phyloP scores from a whole-genome alignment of 2,113 vertebrate genomes.

The Forbesichthys papilliferus region DNA sequence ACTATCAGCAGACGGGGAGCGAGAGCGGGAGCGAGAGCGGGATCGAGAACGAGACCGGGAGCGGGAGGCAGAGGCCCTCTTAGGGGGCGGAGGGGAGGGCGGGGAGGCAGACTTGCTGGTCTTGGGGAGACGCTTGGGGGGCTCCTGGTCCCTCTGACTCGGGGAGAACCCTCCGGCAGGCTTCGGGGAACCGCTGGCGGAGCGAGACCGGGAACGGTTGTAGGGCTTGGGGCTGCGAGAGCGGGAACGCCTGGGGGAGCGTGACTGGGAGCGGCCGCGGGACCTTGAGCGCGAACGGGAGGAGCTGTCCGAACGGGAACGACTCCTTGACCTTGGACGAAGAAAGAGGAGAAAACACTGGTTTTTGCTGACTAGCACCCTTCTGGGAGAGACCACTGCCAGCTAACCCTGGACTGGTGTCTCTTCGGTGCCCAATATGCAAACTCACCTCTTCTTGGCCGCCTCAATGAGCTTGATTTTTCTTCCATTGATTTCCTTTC shows the following conservation, averaged over 20 bases:
- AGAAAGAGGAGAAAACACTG: background rate
- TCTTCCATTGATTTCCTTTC: slow-evolving; percentile 97
- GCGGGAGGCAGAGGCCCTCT: slow-evolving; percentile 71
- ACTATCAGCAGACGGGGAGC: slow-evolving; percentile 87
- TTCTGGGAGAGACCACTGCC: too few species aligned
- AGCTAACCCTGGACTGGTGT: background rate
- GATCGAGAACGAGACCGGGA: slow-evolving; percentile 73
- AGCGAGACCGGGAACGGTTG: slow-evolving; percentile 80
- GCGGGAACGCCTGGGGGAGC: slow-evolving; percentile 84
- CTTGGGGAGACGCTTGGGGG: slow-evolving; percentile 83
- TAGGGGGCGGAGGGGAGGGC: slow-evolving; percentile 39
- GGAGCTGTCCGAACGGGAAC: slow-evolving; percentile 87
- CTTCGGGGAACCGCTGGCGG: slow-evolving; percentile 79
- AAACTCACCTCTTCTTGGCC: slow-evolving; percentile 87
- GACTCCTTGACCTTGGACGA: slow-evolving; percentile 82
- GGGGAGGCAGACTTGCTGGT: slow-evolving; percentile 80
- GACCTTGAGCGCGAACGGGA: slow-evolving; percentile 88
- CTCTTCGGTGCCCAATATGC: background rate
- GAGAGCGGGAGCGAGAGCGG: slow-evolving; percentile 81
- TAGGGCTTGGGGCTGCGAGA: slow-evolving; percentile 87
- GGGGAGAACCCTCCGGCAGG: slow-evolving; percentile 79
- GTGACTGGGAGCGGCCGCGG: slow-evolving; percentile 84
- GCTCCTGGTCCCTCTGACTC: slow-evolving; percentile 82
- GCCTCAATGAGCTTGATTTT: slow-evolving; percentile 97
- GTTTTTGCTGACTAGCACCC: too few species aligned